Evolutionary conservation across 2,888 invertebrate species (phyloP).

Genomic region (Agonopterix alstromeriana): DNA sequence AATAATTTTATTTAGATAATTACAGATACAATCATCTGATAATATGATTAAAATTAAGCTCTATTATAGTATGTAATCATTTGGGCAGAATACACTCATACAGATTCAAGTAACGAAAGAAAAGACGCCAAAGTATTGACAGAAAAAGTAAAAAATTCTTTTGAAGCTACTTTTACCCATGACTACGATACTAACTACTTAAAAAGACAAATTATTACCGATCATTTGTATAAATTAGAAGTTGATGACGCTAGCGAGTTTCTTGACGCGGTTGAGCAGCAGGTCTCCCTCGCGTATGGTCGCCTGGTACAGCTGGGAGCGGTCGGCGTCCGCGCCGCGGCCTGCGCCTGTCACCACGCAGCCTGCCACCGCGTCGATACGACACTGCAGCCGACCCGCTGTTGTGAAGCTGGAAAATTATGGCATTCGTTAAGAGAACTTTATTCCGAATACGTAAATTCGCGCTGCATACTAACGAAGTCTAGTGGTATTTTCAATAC

Average conservation of each 20-base stretch:
- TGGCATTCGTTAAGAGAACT: neutral
- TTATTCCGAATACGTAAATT: too few species aligned
- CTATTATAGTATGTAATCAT: neutral
- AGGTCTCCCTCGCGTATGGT: slow-evolving; percentile 99
- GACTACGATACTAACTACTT: slow-evolving; percentile 5
- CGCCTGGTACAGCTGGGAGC: slow-evolving; percentile 90
- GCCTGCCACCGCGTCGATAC: slow-evolving; percentile 97
- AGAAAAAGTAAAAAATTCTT: neutral
- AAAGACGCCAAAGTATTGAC: neutral
- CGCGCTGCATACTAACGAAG: too few species aligned
- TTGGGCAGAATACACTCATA: neutral
- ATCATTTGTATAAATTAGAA: slow-evolving; percentile 78
- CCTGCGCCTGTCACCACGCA: slow-evolving; percentile 92
- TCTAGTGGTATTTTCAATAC: too few species aligned
- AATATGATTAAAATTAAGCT: neutral
- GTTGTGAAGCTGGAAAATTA: slow-evolving; percentile 87
- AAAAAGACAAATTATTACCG: slow-evolving; percentile 12
- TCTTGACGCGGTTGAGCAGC: slow-evolving; percentile 97
- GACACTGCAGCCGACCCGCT: slow-evolving; percentile 97
- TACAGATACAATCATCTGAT: neutral
- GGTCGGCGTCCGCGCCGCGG: slow-evolving; percentile 70
- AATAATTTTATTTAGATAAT: slow-evolving; percentile 4
- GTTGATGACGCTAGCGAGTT: slow-evolving; percentile 98
- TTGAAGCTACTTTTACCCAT: neutral
- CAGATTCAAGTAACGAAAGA: neutral